phyloP scores from a whole-genome alignment of 2,888 invertebrate genomes.

The Scaeva pyrastri region DNA sequence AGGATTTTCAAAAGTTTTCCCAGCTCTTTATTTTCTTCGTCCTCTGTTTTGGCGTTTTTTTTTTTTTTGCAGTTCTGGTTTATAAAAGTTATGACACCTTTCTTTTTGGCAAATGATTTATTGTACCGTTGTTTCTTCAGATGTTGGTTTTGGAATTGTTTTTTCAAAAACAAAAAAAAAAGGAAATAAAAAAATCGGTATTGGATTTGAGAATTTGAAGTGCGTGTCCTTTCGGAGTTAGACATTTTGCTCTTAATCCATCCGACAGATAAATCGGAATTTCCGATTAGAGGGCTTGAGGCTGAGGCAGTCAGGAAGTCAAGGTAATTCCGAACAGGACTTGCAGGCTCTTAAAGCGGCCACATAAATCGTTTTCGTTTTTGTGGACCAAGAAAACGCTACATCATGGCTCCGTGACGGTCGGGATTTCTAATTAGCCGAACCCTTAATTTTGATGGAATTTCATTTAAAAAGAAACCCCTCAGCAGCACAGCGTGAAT shows the following conservation, averaged over 20 bases:
- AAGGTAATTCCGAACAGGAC: slow-evolving; percentile 19
- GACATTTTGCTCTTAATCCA: not conserved
- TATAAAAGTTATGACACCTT: slow-evolving; percentile 73
- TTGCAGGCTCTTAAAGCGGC: slow-evolving; percentile 14
- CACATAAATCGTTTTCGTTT: slow-evolving; percentile 47
- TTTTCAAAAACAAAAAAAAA: not conserved
- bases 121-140: slow-evolving; percentile 44
- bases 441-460: slow-evolving; percentile 73
- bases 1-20: slow-evolving; percentile 69
- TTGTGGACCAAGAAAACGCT: too few species aligned
- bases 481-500: slow-evolving; percentile 29
- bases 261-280: slow-evolving; percentile 47
- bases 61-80: slow-evolving; percentile 41
- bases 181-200: too few species aligned
- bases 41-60: not conserved
- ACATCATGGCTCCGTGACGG: not conserved
- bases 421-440: slow-evolving; percentile 69
- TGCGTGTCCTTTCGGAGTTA: slow-evolving; percentile 40
- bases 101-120: slow-evolving; percentile 67
- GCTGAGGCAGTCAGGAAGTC: slow-evolving; percentile 41
- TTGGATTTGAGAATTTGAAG: slow-evolving; percentile 27
- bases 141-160: slow-evolving; percentile 1
- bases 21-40: slow-evolving; percentile 5
- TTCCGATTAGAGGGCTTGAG: slow-evolving; percentile 62
- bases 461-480: slow-evolving; percentile 58